Evolutionary conservation across 1,140 invertebrate genomes (phyloP).

Genomic region (Trichonephila clavata): DNA sequence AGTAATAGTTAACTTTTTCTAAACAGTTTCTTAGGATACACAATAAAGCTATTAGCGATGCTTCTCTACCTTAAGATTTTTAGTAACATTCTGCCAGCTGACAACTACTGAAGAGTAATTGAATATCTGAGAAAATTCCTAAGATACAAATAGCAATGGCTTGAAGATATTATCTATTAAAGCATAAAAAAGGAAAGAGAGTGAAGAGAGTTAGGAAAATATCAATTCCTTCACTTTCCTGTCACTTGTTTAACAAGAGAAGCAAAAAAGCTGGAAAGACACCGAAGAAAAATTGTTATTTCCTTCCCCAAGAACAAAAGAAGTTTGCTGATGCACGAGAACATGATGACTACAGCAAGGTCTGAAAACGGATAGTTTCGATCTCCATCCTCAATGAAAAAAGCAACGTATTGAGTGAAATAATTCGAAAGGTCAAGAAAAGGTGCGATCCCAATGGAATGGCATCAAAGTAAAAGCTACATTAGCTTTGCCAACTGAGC

Average conservation of each 20-base stretch:
- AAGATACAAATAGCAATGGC: not conserved
- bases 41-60: no score
- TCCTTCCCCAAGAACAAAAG: slow-evolving; percentile 27
- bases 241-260: slow-evolving; percentile 50
- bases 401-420: slow-evolving; percentile 41
- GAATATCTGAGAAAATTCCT: no score
- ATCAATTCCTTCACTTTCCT: not conserved
- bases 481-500: not conserved
- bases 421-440: slow-evolving; percentile 70
- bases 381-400: slow-evolving; percentile 1
- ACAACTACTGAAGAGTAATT: no score
- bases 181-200: not conserved
- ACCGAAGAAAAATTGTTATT: slow-evolving; percentile 46
- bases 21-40: no score
- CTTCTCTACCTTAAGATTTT: no score
- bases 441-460: slow-evolving; percentile 53
- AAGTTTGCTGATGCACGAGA: slow-evolving; percentile 63
- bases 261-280: slow-evolving; percentile 50
- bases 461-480: not conserved
- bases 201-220: slow-evolving; percentile 42
- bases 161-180: not conserved
- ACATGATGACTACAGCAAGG: slow-evolving; percentile 45
- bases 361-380: slow-evolving; percentile 48
- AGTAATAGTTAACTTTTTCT: no score
- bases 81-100: no score